Evolutionary conservation across 1,140 invertebrate species (phyloP), one percentile per base, ranked within the genome.

Genomic region (Drosophila pandora): DNA sequence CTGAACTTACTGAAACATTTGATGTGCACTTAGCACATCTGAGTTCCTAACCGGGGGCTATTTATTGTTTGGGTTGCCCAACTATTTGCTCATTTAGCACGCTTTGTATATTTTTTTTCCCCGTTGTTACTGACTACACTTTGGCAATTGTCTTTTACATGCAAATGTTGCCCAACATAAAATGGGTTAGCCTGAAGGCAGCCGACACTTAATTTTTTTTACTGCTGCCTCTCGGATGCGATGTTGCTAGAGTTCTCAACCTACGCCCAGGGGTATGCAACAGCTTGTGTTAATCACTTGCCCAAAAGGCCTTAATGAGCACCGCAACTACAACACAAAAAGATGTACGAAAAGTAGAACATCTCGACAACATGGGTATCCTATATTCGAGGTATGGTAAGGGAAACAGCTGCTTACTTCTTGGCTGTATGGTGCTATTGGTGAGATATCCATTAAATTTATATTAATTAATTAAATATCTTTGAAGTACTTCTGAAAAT

Each of bases 231-330:
- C 28, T 60, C 21, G 28, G 9, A 30, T 53, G 58, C 41, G 47
- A 37, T 63, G 45, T 52, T 50, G 39, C 12, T 28, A 23, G 41
- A 25, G 41, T 22, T 49, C 50, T 63, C 58, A 30, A 32, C 41
- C 61, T 41, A 13, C 56, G 71, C 80, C 55, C 37, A 17, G 73
- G 59, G 65, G 59, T 56, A 68, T 61, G 80, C 72, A 80, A 72
- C 81, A 84, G 81, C 81, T 84, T 84, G 81, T 84, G 81, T 84
- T 84, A 85, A 84, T 85, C 67, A 77, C 81, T 76, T 45, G 63
- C 63, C 81, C 76, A 75, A 85, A 87, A 85, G 82, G 53, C 60
- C 73, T 85, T 85, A 85, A 85, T 85, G 81, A 87, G 82, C 77
- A 75, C 64, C 68, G 60, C 71, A 76, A 63, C 63, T 63, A 49